Evolutionary conservation across 2,113 vertebrate species (phyloP).

Genomic region (Glaucomys volans): DNA sequence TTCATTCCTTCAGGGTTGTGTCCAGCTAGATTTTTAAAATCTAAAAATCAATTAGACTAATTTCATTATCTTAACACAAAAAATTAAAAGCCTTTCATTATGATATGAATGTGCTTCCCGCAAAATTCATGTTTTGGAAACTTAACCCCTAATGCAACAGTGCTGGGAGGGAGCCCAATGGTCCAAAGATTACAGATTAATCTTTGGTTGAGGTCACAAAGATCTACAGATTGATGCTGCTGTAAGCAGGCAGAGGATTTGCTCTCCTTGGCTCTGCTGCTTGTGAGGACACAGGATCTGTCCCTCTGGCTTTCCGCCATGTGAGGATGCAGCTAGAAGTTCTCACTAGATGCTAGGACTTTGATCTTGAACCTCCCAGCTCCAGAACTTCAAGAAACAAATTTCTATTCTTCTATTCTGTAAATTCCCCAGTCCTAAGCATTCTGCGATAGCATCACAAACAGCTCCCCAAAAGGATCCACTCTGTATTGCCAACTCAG

Average conservation of each 20-base stretch:
- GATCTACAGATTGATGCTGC: background rate
- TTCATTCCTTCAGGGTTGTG: background rate
- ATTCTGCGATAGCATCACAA: background rate
- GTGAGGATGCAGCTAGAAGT: background rate
- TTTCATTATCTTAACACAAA: conserved; percentile 42
- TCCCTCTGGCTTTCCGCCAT: background rate
- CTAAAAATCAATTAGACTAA: conserved; percentile 38
- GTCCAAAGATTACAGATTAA: no score
- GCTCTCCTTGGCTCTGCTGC: background rate
- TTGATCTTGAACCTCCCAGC: background rate
- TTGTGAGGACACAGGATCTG: background rate
- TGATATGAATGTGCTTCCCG: background rate
- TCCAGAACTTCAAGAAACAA: background rate
- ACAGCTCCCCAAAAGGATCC: background rate
- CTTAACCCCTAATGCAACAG: background rate
- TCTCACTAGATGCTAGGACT: background rate
- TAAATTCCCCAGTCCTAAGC: background rate
- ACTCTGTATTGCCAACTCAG: conserved; percentile 16
- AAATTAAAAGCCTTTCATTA: background rate
- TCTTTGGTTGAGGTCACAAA: no score
- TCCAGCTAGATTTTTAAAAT: background rate
- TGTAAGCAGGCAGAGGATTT: background rate
- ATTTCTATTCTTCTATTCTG: background rate
- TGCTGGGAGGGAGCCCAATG: no score
- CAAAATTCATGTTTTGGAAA: background rate